Conservation (phyloP, 2,888 invertebrate genomes). For the Lucinisca nassula region DNA sequence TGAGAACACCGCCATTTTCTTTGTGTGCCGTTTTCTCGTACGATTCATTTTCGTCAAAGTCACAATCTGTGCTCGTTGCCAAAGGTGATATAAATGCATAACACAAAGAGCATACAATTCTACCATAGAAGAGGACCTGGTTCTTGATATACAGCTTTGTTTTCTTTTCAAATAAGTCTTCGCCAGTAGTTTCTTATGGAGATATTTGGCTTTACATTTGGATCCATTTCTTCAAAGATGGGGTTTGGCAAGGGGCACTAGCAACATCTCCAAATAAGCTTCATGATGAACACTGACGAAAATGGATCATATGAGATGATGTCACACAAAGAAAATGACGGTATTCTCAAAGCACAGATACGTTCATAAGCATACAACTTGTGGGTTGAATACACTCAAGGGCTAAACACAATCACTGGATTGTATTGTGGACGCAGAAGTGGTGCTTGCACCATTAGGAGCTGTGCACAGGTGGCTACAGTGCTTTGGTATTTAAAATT, state of each 20-base stretch:
- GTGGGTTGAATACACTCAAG: not conserved
- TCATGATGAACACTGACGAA: slow-evolving; percentile 11
- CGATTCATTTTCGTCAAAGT: not conserved
- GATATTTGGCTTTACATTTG: no score
- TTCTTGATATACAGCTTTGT: no score
- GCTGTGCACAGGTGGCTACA: not conserved
- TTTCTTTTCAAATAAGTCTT: no score
- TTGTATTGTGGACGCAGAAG: not conserved
- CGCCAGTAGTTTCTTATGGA: no score
- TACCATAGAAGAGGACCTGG: no score
- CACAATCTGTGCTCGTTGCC: no score
- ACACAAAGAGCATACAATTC: no score
- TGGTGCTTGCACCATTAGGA: not conserved
- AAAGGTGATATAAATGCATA: no score
- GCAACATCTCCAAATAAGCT: no score
- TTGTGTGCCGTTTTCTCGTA: slow-evolving; percentile 1
- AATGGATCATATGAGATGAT: slow-evolving; percentile 7
- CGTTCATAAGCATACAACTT: not conserved
- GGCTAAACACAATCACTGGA: not conserved
- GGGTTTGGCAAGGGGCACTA: no score
- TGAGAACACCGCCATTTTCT: not conserved
- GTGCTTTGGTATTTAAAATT: not conserved
- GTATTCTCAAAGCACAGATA: slow-evolving; percentile 2
- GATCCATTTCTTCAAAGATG: no score
- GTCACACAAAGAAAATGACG: not conserved